A percentile compares a stretch with the other conserved stretches of the same genome.
Conservation (phyloP, 2,888 invertebrate species). For the Drosophila mettleri region DNA sequence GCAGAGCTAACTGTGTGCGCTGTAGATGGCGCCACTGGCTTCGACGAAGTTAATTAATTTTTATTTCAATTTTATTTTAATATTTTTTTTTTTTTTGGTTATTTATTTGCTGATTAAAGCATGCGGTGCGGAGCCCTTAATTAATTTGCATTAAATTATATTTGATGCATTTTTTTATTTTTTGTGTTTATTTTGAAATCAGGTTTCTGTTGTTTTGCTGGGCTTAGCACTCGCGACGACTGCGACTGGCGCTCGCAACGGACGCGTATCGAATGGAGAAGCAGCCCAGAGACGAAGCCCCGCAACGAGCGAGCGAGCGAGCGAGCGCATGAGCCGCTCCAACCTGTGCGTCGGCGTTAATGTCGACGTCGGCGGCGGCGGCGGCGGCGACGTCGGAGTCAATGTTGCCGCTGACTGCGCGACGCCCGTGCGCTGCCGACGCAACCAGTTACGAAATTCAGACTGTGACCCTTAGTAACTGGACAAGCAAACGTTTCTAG, state of each 20-base stretch:
- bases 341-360: slow-evolving; percentile 61
- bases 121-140: slow-evolving; percentile 34
- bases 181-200: slow-evolving; percentile 38
- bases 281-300: slow-evolving; percentile 56
- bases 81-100: not conserved
- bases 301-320: slow-evolving; percentile 41
- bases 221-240: slow-evolving; percentile 55
- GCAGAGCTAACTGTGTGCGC: slow-evolving; percentile 19
- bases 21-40: slow-evolving; percentile 28
- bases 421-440: slow-evolving; percentile 16
- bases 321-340: slow-evolving; percentile 51
- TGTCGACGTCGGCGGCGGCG: slow-evolving; percentile 18
- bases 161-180: slow-evolving; percentile 17
- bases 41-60: slow-evolving; percentile 19
- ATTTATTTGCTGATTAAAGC: slow-evolving; percentile 17
- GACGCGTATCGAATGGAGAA: slow-evolving; percentile 74
- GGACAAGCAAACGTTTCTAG: not conserved
- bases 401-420: slow-evolving; percentile 6
- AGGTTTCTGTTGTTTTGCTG: slow-evolving; percentile 35
- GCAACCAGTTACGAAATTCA: slow-evolving; percentile 30
- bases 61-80: not conserved
- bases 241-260: slow-evolving; percentile 69
- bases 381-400: slow-evolving; percentile 10
- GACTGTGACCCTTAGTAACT: slow-evolving; percentile 30
- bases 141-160: slow-evolving; percentile 41